Conservation (phyloP, 2,797 vertebrate genomes). For the Macrochelys suwanniensis region DNA sequence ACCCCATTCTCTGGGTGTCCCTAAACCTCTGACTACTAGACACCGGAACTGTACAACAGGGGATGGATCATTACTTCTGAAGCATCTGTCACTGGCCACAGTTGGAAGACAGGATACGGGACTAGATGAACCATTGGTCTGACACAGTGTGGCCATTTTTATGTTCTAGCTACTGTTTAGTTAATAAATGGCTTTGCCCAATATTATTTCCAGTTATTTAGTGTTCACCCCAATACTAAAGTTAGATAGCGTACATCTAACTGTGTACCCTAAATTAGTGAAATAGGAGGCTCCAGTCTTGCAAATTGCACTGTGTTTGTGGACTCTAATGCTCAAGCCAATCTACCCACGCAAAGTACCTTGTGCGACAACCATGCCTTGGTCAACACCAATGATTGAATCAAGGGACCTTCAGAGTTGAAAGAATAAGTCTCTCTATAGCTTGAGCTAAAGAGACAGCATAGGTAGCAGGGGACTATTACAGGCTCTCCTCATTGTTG, state of each 20-base stretch:
- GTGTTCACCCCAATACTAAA: neutral
- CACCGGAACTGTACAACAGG: too few relatives aligned
- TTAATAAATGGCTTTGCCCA: slow-evolving; percentile 16
- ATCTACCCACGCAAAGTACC: rapidly evolving
- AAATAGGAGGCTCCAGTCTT: neutral
- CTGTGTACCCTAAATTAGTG: neutral
- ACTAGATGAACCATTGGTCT: neutral
- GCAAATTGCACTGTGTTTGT: rapidly evolving
- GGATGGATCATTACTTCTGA: too few relatives aligned
- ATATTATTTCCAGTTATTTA: slow-evolving; percentile 46
- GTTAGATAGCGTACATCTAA: neutral
- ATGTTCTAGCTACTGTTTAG: neutral
- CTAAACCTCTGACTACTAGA: too few relatives aligned
- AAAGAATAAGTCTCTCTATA: neutral
- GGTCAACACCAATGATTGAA: rapidly evolving
- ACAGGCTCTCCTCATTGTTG: neutral
- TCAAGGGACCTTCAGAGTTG: neutral
- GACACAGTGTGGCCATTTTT: neutral
- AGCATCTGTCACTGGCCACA: too few relatives aligned
- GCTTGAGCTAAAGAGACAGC: neutral
- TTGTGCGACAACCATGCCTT: rapidly evolving
- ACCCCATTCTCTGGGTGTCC: too few relatives aligned
- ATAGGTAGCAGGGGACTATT: neutral
- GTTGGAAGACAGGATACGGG: too few relatives aligned
- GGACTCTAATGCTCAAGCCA: neutral